Evolutionary conservation across 1,140 invertebrate genomes (phyloP).

Genomic region (Aculops lycopersici): DNA sequence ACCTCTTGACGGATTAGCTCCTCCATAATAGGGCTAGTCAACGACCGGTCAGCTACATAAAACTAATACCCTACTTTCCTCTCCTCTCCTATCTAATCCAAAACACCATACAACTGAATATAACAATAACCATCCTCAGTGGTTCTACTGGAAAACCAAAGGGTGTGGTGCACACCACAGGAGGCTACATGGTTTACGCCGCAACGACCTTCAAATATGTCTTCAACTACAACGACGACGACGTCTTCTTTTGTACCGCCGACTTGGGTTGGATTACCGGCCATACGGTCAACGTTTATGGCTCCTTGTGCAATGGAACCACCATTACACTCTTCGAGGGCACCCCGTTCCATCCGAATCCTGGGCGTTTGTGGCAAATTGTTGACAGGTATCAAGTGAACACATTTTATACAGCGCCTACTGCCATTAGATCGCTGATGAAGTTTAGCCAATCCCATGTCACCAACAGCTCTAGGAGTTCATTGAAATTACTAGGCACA

Average conservation of each 20-base stretch:
- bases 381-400: constrained; percentile 74
- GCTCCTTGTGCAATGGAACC: constrained; percentile 64
- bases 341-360: constrained; percentile 47
- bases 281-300: constrained; percentile 80
- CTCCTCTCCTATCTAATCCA: not conserved
- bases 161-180: constrained; percentile 71
- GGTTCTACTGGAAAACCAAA: constrained; percentile 92
- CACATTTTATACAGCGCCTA: constrained; percentile 94
- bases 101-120: not conserved
- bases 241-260: constrained; percentile 95
- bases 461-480: constrained; percentile 17
- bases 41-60: too few species aligned
- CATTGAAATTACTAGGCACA: constrained; percentile 51
- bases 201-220: constrained; percentile 67
- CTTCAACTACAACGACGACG: constrained; percentile 64
- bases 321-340: constrained; percentile 64
- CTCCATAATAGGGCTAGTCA: too few species aligned
- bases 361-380: constrained; percentile 55
- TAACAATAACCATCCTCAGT: constrained; percentile 18
- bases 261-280: constrained; percentile 95
- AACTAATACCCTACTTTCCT: too few species aligned
- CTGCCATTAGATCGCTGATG: constrained; percentile 80
- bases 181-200: constrained; percentile 65
- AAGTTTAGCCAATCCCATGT: constrained; percentile 31
- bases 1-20: too few species aligned